Percentiles rank a stretch among this genome's conserved stretches.
phyloP scores from a whole-genome alignment of 2,797 vertebrate genomes.

The Masticophis lateralis region DNA sequence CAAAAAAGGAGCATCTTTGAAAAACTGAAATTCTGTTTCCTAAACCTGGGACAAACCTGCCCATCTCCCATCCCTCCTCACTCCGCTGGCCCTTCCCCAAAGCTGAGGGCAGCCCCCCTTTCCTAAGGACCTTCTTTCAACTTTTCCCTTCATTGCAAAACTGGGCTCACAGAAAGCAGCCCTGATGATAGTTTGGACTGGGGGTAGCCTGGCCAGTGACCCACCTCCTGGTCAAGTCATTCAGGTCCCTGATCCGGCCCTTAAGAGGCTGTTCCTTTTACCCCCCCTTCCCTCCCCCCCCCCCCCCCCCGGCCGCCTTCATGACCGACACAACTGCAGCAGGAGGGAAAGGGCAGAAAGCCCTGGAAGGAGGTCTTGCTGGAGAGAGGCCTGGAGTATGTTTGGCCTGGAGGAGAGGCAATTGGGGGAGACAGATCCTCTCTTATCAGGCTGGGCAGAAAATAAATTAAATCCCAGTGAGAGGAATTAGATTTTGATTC shows the following conservation, averaged over 20 bases:
- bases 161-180: not conserved
- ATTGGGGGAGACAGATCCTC: not conserved
- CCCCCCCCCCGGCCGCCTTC: not conserved
- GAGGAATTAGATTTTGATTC: not conserved
- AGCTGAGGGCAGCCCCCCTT: not conserved
- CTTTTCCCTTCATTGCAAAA: not conserved
- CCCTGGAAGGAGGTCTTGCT: not conserved
- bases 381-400: not conserved
- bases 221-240: not conserved
- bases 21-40: not conserved
- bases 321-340: not conserved
- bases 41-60: not conserved
- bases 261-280: not conserved
- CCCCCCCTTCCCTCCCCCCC: accelerated
- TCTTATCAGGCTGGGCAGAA: not conserved
- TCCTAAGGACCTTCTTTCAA: not conserved
- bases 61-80: not conserved
- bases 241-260: not conserved
- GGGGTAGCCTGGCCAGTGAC: not conserved
- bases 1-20: not conserved
- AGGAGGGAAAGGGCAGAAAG: not conserved
- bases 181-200: not conserved
- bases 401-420: not conserved
- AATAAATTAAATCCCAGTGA: not conserved
- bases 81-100: not conserved